Evolutionary conservation across 2,113 vertebrate genomes (phyloP), one percentile per base, ranked within the genome.

Genomic region (Cyphomyrus discorhynchus): DNA sequence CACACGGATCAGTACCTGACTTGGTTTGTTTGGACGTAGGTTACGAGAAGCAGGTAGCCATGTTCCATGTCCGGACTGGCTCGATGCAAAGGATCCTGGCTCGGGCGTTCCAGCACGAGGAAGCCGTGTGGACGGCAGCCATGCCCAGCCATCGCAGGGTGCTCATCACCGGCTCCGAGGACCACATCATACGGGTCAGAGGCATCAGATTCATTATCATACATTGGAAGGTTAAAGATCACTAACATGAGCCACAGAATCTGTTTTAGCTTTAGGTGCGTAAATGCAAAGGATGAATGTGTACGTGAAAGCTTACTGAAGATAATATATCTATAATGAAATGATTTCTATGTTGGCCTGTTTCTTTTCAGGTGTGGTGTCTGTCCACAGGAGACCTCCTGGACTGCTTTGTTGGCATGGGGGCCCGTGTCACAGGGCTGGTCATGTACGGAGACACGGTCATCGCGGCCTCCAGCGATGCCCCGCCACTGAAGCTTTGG

Each of bases 331-430:
- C 13, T 77, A 5, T 24, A 77, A 39, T 77, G 21, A 39, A 39
- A 77, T 77, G 3, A 77, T 19, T 39, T 77, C 21, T 62, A 3
- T 90, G 77, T 74, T 49, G 13, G n/a, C 7, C 50, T 39, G 47
- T 10, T 1, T 89, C 82, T 45, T 88, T 84, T 11, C 91, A 97
- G 97, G 94, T 97, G 70, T 98, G 97, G 97, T 96, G 95, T 3
- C 92, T 97, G 83, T 95, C 95, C 13, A 96, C 95, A 2, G 96
- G 96, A 0, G 70, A 92, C 0, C 92, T 97, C 91, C 87, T 94
- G 52, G 95, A 96, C 35, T n/a, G 92, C 0, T 91, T 97, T 2
- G 93, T 95, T 52, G 95, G 96, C 0, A 92, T 93, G 0, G 95
- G 96, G 2, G 93, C 93, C 21, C 93, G 96, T 0, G 93, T 95